These are phyloP conservation scores for Thaleichthys pacificus DNA, from an alignment of 2,797 vertebrate species.

Conservation along the genomic window DNA sequence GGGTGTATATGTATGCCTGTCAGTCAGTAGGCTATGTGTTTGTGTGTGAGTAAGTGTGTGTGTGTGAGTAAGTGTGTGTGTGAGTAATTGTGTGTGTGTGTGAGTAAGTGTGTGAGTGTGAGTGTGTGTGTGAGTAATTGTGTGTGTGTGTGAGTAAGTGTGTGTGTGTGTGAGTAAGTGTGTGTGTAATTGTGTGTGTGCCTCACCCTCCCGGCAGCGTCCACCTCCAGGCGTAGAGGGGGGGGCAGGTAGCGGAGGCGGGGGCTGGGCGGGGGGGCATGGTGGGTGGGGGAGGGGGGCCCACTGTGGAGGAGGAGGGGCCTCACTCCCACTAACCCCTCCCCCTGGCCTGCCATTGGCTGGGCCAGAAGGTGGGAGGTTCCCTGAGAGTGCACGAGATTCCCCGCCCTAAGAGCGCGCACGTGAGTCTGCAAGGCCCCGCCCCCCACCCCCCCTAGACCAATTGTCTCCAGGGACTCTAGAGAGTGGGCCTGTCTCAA, in stretches of 20 bases:
- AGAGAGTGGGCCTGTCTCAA: conserved; percentile 81
- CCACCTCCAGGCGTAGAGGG: conserved; percentile 66
- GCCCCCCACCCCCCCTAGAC: conserved; percentile 33
- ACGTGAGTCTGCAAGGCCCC: conserved; percentile 35
- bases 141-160: conserved; percentile 3
- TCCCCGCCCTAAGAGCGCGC: conserved; percentile 25
- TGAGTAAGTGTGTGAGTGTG: neutral
- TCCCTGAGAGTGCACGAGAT: conserved; percentile 57
- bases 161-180: conserved; percentile 3
- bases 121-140: neutral
- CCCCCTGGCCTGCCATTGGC: conserved; percentile 37
- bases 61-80: neutral
- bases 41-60: conserved; percentile 9
- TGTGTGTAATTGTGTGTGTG: neutral
- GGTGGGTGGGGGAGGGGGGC: conserved; percentile 45
- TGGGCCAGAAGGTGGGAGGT: conserved; percentile 45
- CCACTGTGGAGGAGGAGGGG: conserved; percentile 37
- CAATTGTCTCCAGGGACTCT: conserved; percentile 80
- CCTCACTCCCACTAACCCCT: neutral
- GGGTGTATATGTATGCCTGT: too few relatives aligned
- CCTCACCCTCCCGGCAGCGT: conserved; percentile 61
- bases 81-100: conserved; percentile 1
- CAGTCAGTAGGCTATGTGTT: neutral
- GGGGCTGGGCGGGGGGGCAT: conserved; percentile 29
- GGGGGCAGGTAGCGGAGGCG: conserved; percentile 54